Base-by-base conservation (phyloP, 2,888 invertebrate species). In the Pandemis heparana region DNA sequence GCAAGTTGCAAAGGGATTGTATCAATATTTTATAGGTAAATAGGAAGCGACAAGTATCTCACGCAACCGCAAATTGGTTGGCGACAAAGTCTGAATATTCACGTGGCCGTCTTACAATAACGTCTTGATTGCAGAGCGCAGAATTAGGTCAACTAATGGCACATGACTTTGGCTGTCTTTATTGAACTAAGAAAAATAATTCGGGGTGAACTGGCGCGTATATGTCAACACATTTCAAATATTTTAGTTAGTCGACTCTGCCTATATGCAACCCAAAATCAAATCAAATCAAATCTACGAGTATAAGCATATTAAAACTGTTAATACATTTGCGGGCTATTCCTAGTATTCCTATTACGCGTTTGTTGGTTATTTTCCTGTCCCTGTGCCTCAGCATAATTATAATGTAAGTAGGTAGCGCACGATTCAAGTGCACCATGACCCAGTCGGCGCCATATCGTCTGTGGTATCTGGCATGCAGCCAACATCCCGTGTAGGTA, bases 361-460 rank as follows among this genome's bases (percentile, higher is more conserved):
- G 9, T 18, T 41, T 38, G 23, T 16, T 7, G 14, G 48, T n/a
- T 5, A 16, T 66, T 67, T 67, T 66, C 71, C 66, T 53, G 72
- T 68, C 16, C 23, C 53, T 60, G 60, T 65, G 64, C 51, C 56
- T 43, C 23, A 60, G 18, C 63, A 46, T 70, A 48, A 68, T 72
- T 72, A 68, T 14, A 56, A 23, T 63, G 43, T 62, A 53, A 48
- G 65, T 46, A 48, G 60, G 39, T 63, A 63, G 41, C 61, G n/a
- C 51, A 72, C 71, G 76, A 39, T 56, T 51, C 56, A 41, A 51
- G 69, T 76, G 76, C 77, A 78, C 77, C 74, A 76, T 75, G 78
- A 75, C 78, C 79, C 78, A 77, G 81, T 77, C 77, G 89, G 88
- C 88, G 89, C 88, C 89, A 79, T 76, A 71, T 78, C 75, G 89